Base-by-base conservation (phyloP, 2,888 invertebrate genomes). In the Kryphioiulus occultus region DNA sequence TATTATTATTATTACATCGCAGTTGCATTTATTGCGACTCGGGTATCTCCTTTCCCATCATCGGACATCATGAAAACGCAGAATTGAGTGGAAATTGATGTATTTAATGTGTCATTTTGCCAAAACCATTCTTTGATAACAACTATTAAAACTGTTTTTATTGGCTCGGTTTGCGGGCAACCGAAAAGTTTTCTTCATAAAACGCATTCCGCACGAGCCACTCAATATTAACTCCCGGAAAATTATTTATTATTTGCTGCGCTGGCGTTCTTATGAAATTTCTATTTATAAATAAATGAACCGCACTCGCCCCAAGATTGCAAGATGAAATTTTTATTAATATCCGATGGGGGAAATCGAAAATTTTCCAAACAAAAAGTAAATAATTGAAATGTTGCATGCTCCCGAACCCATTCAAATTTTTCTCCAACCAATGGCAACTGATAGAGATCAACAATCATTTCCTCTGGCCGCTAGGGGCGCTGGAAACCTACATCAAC, bases 41-140 rank as follows among this genome's bases (percentile, higher is more conserved):
- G 59, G 2, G 59, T 59, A 59, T 59, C 59, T 59, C 59, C 59
- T 59, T 59, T 59, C 59, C 59, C 9, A 59, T 59, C 59, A 59
- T 59, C n/a, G 59, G 59, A 59, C 59, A 59, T 59, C 59, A 59
- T 59, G 59, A 59, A 59, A 59, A 59, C 59, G 59, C 59, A 59
- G 59, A 59, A 84, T 39, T 84, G 84, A 84, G 84, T 84, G 84
- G 84, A 84, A 84, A 84, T 84, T 84, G 84, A 32, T 84, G 84
- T 84, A 84, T 84, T 84, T 84, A 84, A 84, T 84, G 84, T 84
- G 84, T 39, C 84, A 84, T 84, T 84, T 84, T 35, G 84, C 84
- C 35, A 84, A 84, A 84, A 32, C 39, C 39, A 32, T 84, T 59
- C 59, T 59, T 59, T 59, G 59, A 19, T 59, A 59, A 19, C 59